These are phyloP conservation scores for Syrrhaptes paradoxus DNA, from an alignment of 2,113 vertebrate genomes.

Conservation along the genomic window DNA sequence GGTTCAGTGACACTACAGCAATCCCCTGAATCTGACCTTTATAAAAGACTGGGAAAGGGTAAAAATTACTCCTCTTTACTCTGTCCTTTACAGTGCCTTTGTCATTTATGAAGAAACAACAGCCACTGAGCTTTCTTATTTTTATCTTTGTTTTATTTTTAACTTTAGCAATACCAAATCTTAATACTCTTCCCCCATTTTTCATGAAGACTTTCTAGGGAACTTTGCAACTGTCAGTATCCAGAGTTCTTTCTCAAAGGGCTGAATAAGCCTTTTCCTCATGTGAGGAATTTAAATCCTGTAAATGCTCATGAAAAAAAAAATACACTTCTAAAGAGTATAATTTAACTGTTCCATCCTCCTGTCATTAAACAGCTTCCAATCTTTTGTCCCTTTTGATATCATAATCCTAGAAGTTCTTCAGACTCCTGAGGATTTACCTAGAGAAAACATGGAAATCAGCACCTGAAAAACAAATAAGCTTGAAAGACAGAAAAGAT, in stretches of 20 bases:
- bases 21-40: neutral
- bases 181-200: neutral
- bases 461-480: neutral
- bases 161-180: neutral
- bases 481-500: neutral
- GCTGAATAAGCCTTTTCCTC: neutral
- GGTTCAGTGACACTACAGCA: neutral
- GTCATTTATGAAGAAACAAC: neutral
- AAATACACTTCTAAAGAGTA: neutral
- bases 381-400: neutral
- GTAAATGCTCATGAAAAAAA: neutral
- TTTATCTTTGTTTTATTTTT: slow-evolving; percentile 4
- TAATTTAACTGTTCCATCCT: neutral
- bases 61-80: neutral
- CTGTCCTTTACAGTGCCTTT: neutral
- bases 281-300: neutral
- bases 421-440: neutral
- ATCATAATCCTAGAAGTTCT: neutral
- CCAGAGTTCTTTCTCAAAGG: neutral
- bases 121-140: neutral
- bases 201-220: neutral
- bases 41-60: neutral
- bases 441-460: neutral
- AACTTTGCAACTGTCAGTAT: neutral
- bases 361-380: neutral